A percentile compares a stretch with the other conserved stretches of the same genome.
These are phyloP conservation scores for Saccopteryx leptura DNA, from an alignment of 2,113 vertebrate genomes.

Conservation along the genomic window DNA sequence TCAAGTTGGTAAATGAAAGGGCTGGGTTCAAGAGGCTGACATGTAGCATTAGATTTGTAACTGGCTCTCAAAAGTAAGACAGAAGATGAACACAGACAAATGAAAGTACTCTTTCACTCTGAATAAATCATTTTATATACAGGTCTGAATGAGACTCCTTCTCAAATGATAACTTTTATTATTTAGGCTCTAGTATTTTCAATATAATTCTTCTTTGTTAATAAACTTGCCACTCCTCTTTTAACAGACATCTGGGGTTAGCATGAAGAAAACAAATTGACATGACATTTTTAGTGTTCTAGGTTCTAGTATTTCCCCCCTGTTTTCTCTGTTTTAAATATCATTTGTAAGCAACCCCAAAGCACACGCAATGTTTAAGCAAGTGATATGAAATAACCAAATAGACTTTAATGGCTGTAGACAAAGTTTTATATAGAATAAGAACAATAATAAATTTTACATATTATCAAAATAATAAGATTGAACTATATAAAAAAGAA, in stretches of 20 bases:
- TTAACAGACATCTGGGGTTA: not conserved
- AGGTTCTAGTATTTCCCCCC: not conserved
- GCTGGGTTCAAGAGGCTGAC: constrained; percentile 33
- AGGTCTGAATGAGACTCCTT: not conserved
- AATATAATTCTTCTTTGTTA: constrained; percentile 24
- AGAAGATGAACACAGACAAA: constrained; percentile 53
- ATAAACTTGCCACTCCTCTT: not conserved
- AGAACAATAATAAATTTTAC: not conserved
- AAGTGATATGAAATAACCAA: constrained; percentile 36
- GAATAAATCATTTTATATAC: constrained; percentile 65
- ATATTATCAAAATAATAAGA: not conserved
- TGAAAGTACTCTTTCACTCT: constrained; percentile 36
- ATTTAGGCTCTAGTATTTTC: constrained; percentile 38
- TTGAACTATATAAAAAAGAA: not conserved
- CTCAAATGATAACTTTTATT: constrained; percentile 36
- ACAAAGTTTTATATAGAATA: not conserved
- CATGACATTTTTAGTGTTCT: constrained; percentile 24
- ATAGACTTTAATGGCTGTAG: not conserved
- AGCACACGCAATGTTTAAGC: not conserved
- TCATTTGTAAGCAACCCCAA: not conserved
- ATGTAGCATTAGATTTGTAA: constrained; percentile 42
- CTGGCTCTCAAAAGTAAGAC: not conserved
- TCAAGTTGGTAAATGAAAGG: constrained; percentile 40
- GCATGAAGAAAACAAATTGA: not conserved
- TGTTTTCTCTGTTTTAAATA: not conserved